phyloP scores from a whole-genome alignment of 2,797 vertebrate genomes.

The Gallinago stenura region DNA sequence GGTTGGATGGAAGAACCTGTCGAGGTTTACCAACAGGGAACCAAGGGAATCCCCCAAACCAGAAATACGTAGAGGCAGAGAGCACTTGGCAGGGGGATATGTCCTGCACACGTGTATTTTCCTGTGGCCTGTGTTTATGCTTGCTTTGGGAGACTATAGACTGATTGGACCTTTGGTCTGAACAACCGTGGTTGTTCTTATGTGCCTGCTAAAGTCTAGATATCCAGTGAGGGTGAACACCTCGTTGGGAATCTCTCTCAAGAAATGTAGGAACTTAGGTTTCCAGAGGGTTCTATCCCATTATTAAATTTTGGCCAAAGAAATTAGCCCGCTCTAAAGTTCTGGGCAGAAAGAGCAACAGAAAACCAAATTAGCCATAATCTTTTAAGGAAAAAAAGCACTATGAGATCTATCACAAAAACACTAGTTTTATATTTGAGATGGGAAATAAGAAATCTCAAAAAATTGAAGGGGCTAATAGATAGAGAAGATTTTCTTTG shows the following conservation, averaged over 20 bases:
- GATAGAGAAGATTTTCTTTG: neutral
- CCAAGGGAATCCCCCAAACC: neutral
- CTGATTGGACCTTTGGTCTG: neutral
- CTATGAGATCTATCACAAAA: neutral
- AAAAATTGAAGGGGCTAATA: neutral
- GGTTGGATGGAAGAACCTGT: neutral
- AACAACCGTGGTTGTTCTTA: neutral
- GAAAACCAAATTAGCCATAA: neutral
- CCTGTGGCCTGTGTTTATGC: neutral
- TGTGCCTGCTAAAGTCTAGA: neutral
- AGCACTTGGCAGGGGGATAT: neutral
- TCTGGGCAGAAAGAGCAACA: neutral
- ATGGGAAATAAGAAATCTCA: neutral
- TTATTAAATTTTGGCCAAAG: neutral
- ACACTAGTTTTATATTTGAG: fast-evolving
- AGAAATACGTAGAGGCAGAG: neutral
- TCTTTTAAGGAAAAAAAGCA: neutral
- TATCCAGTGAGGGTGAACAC: neutral
- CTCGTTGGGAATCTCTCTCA: neutral
- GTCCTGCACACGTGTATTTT: fast-evolving
- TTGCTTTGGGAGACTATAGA: neutral
- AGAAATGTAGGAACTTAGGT: neutral
- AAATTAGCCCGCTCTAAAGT: neutral
- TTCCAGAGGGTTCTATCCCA: neutral
- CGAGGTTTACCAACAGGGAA: neutral